Evolutionary conservation across 2,888 invertebrate genomes (phyloP).

Genomic region (Glomeris marginata): DNA sequence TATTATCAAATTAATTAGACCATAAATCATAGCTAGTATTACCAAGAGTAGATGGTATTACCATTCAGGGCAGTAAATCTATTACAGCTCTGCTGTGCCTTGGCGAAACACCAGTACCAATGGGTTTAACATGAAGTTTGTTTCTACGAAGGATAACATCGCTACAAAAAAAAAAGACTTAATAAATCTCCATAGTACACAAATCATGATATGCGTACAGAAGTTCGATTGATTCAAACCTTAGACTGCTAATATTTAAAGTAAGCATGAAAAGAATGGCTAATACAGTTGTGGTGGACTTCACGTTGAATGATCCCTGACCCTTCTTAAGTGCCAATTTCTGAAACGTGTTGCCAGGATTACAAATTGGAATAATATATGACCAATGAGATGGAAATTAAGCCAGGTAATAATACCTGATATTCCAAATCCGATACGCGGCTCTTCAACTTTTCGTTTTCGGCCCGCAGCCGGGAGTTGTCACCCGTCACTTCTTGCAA

Average conservation of each 20-base stretch:
- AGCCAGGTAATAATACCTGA: slow-evolving; percentile 22
- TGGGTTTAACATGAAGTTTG: not conserved
- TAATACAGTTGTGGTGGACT: slow-evolving; percentile 48
- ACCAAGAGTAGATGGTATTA: too few relatives aligned
- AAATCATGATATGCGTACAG: too few relatives aligned
- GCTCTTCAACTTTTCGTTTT: slow-evolving; percentile 42
- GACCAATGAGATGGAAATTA: too few relatives aligned
- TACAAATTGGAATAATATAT: slow-evolving; percentile 17
- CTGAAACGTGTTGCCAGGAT: slow-evolving; percentile 1
- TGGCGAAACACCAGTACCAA: too few relatives aligned
- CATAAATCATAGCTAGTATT: too few relatives aligned
- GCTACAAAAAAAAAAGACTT: not conserved
- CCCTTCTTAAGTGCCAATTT: not conserved
- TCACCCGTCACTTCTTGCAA: slow-evolving; percentile 55
- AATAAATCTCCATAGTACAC: too few relatives aligned
- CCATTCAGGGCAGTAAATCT: too few relatives aligned
- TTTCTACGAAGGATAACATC: not conserved
- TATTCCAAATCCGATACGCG: slow-evolving; percentile 31
- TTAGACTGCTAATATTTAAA: slow-evolving; percentile 46
- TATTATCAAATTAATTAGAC: too few relatives aligned
- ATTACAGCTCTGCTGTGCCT: slow-evolving; percentile 7
- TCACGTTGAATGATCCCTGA: slow-evolving; percentile 14
- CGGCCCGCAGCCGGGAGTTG: slow-evolving; percentile 54
- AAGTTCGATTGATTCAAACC: slow-evolving; percentile 18
- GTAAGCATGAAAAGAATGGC: slow-evolving; percentile 67